Conservation (phyloP, 2,797 vertebrate genomes). For the Pseudochaenichthys georgianus region DNA sequence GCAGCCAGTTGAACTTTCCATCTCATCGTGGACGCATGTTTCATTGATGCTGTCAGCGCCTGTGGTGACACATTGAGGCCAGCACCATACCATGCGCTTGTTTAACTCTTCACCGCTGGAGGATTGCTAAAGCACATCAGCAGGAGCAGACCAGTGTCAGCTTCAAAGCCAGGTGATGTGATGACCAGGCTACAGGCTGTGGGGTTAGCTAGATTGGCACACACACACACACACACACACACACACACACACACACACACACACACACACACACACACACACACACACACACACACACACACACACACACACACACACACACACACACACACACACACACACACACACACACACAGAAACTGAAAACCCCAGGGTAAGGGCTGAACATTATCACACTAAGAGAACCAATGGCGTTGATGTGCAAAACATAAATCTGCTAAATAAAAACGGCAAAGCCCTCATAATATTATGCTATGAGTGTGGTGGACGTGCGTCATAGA, state of each 20-base stretch:
- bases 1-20: constrained; percentile 44
- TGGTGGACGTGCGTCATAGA: constrained; percentile 19
- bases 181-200: constrained; percentile 56
- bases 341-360: not conserved
- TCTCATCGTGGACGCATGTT: constrained; percentile 62
- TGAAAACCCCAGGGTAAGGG: not conserved
- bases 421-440: constrained; percentile 32
- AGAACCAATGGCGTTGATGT: constrained; percentile 24
- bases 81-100: constrained; percentile 33
- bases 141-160: constrained; percentile 52
- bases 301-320: not conserved
- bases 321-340: not conserved
- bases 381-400: constrained; percentile 18
- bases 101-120: constrained; percentile 51
- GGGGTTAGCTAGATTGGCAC: constrained; percentile 45
- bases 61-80: constrained; percentile 77
- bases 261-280: no score
- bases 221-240: no score
- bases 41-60: constrained; percentile 63
- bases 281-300: not conserved
- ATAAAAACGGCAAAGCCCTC: constrained; percentile 31
- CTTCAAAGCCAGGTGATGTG: constrained; percentile 50
- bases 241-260: not conserved
- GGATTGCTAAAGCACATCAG: constrained; percentile 42
- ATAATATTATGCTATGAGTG: constrained; percentile 36